A percentile compares a stretch with the other conserved stretches of the same genome.
Conservation (phyloP, 2,113 vertebrate genomes). For the Corythaeola cristata region DNA sequence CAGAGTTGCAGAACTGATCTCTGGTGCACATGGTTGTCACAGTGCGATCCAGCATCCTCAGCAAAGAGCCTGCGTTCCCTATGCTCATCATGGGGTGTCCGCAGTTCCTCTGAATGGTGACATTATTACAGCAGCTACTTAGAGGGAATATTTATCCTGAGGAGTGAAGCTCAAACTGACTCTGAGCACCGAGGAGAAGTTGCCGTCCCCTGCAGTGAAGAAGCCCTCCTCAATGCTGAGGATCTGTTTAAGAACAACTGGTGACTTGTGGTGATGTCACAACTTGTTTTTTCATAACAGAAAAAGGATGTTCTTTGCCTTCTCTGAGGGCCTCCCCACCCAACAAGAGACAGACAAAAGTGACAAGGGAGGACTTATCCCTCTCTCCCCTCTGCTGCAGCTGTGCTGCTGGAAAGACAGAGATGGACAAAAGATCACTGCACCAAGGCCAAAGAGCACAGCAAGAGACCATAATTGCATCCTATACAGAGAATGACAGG, state of each 20-base stretch:
- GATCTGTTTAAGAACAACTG: neutral
- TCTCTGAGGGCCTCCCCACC: neutral
- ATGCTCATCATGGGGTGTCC: neutral
- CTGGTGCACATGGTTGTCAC: neutral
- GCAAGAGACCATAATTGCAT: neutral
- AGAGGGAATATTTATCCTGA: neutral
- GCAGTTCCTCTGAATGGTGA: neutral
- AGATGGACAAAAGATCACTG: neutral
- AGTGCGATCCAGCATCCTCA: neutral
- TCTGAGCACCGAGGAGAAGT: neutral
- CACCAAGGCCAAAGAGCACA: neutral
- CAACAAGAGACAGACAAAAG: neutral
- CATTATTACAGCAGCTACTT: neutral
- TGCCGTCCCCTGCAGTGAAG: neutral
- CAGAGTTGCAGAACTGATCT: neutral
- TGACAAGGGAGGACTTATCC: neutral
- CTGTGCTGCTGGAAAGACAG: neutral
- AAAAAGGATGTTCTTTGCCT: neutral
- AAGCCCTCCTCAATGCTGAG: neutral
- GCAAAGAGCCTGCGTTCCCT: neutral
- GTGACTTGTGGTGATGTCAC: neutral
- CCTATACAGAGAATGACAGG: neutral
- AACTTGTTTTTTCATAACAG: neutral
- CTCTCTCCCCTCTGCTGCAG: neutral
- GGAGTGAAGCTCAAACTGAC: neutral